Conservation (phyloP, 1,140 invertebrate species). For the Agrypnia vestita region DNA sequence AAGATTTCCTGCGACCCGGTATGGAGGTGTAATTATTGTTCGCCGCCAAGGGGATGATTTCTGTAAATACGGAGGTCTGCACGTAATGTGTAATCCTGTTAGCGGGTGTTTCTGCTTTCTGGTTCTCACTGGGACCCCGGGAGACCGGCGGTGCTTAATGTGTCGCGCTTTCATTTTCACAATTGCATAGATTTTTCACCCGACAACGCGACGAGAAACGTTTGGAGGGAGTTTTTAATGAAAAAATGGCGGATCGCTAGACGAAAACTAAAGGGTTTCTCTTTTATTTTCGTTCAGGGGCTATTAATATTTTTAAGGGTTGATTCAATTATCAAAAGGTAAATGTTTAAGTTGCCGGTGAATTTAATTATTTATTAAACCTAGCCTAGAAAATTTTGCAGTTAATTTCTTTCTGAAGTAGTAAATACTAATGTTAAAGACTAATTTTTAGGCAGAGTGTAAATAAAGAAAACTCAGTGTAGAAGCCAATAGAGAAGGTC, state of each 20-base stretch:
- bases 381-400: too few species aligned
- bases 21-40: slow-evolving; percentile 21
- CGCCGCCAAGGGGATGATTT: slow-evolving; percentile 1
- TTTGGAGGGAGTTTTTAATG: slow-evolving; percentile 34
- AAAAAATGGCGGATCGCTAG: slow-evolving; percentile 26
- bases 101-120: slow-evolving; percentile 4
- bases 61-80: slow-evolving; percentile 24
- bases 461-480: too few species aligned
- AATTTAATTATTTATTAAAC: too few species aligned
- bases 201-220: not conserved
- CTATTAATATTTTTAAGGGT: too few species aligned
- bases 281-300: too few species aligned
- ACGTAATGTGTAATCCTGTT: slow-evolving; percentile 42
- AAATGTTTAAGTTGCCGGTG: too few species aligned
- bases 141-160: slow-evolving; percentile 24
- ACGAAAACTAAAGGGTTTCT: too few species aligned
- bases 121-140: not conserved
- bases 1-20: not conserved
- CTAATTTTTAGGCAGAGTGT: too few species aligned
- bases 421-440: too few species aligned
- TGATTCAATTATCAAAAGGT: too few species aligned
- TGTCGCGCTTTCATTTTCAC: slow-evolving; percentile 41
- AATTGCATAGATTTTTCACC: slow-evolving; percentile 41
- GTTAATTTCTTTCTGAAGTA: too few species aligned
- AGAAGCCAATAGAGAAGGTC: too few species aligned